A percentile compares a stretch with the other conserved stretches of the same genome.
These are phyloP conservation scores for Lepidurus apus DNA, from an alignment of 1,140 invertebrate species.

Conservation along the genomic window DNA sequence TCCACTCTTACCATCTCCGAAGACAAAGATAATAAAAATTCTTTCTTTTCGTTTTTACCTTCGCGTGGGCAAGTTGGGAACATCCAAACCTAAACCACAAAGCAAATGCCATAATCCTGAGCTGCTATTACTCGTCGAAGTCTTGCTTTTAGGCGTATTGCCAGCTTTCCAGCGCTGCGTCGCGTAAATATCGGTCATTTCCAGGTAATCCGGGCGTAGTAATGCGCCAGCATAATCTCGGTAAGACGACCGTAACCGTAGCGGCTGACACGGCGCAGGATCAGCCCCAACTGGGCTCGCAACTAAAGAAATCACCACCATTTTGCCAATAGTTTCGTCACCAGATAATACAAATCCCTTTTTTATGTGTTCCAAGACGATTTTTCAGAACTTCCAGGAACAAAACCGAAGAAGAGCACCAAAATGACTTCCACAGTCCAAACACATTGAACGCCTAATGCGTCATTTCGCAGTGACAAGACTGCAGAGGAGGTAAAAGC, in stretches of 20 bases:
- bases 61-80: background rate
- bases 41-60: background rate
- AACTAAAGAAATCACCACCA: conserved; percentile 4
- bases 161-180: conserved; percentile 11
- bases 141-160: background rate
- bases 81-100: background rate
- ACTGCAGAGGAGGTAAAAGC: too few species aligned
- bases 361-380: background rate
- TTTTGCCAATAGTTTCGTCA: background rate
- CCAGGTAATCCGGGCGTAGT: background rate
- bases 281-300: background rate
- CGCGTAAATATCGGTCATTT: conserved; percentile 3
- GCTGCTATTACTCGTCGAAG: background rate
- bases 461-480: too few species aligned
- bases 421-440: background rate
- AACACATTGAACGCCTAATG: background rate
- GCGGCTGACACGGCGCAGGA: background rate
- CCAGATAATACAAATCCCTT: background rate
- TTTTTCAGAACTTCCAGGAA: background rate
- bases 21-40: too few species aligned
- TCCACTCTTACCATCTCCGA: too few species aligned
- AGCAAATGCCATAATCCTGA: conserved; percentile 13
- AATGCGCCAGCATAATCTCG: conserved; percentile 5
- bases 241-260: background rate
- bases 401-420: background rate